Percentiles rank a stretch among this genome's conserved stretches.
Evolutionary conservation across 2,113 vertebrate genomes (phyloP).

Genomic region (Nothoprocta pentlandii): DNA sequence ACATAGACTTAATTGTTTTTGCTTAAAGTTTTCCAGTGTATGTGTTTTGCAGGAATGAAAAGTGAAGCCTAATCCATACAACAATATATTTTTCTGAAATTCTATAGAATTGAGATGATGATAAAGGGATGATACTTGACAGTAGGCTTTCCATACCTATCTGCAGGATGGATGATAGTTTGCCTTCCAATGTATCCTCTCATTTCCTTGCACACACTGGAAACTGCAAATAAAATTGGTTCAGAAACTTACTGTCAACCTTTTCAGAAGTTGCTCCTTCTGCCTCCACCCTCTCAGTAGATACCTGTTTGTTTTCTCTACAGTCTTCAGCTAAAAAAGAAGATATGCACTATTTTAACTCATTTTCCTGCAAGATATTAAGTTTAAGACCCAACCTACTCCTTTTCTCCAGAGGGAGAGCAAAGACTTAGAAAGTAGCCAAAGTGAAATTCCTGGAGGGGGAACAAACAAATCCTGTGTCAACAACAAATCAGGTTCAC

Average conservation of each 20-base stretch:
- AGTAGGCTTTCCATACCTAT: neutral
- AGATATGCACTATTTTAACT: slow-evolving; percentile 20
- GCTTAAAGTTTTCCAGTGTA: neutral
- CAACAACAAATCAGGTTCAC: neutral
- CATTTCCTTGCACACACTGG: neutral
- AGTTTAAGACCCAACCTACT: slow-evolving; percentile 1
- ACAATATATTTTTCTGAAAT: neutral
- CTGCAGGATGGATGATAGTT: neutral
- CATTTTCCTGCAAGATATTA: neutral
- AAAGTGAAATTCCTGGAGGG: slow-evolving; percentile 17
- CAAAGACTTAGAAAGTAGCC: slow-evolving; percentile 16
- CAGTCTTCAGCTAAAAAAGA: slow-evolving; percentile 10
- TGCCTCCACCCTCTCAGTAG: neutral
- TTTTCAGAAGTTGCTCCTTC: slow-evolving; percentile 29
- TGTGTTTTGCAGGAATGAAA: neutral
- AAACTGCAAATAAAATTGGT: slow-evolving; percentile 8
- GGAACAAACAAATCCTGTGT: neutral
- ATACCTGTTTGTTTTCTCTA: neutral
- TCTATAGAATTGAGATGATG: neutral
- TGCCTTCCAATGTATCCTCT: neutral
- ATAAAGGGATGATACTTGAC: neutral
- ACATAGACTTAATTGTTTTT: neutral
- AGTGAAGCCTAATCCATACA: neutral
- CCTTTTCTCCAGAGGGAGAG: neutral
- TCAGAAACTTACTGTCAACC: slow-evolving; percentile 26